Percentiles rank a stretch among this genome's conserved stretches.
phyloP scores from a whole-genome alignment of 2,113 vertebrate genomes.

The Hypocryptadius cinnamomeus region DNA sequence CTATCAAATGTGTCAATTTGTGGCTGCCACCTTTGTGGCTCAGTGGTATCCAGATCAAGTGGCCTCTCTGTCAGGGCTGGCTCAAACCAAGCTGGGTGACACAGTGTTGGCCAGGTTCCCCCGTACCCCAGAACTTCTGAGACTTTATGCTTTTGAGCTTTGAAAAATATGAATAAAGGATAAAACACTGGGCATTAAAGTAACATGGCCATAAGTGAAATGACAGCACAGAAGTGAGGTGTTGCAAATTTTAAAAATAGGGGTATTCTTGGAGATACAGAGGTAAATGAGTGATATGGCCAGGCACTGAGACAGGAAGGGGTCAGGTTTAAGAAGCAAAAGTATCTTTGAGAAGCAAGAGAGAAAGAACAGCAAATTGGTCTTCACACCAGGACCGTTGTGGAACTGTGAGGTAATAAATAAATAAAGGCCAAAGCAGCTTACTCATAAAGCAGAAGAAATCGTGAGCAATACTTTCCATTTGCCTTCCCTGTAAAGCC shows the following conservation, averaged over 20 bases:
- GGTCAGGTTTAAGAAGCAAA: not conserved
- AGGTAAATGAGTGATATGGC: not conserved
- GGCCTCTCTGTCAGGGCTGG: not conserved
- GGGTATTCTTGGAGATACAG: not conserved
- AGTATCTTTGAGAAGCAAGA: not conserved
- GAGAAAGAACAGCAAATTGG: not conserved
- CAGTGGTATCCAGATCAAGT: not conserved
- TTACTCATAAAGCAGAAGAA: slow-evolving; percentile 45
- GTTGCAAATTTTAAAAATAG: not conserved
- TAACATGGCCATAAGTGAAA: not conserved
- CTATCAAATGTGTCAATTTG: not conserved
- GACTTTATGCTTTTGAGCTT: not conserved
- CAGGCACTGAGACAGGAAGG: not conserved
- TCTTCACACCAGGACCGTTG: not conserved
- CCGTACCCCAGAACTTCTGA: not conserved
- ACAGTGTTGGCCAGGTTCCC: accelerated
- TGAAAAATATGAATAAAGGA: not conserved
- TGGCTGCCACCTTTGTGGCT: not conserved
- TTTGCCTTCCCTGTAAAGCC: slow-evolving; percentile 14
- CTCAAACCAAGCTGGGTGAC: not conserved
- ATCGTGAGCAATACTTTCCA: slow-evolving; percentile 24
- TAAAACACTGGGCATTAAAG: not conserved
- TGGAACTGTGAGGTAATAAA: slow-evolving; percentile 32
- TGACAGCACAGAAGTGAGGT: not conserved
- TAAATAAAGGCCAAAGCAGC: slow-evolving; percentile 43